phyloP scores from a whole-genome alignment of 2,113 vertebrate species.

The Rousettus leschenaultii region DNA sequence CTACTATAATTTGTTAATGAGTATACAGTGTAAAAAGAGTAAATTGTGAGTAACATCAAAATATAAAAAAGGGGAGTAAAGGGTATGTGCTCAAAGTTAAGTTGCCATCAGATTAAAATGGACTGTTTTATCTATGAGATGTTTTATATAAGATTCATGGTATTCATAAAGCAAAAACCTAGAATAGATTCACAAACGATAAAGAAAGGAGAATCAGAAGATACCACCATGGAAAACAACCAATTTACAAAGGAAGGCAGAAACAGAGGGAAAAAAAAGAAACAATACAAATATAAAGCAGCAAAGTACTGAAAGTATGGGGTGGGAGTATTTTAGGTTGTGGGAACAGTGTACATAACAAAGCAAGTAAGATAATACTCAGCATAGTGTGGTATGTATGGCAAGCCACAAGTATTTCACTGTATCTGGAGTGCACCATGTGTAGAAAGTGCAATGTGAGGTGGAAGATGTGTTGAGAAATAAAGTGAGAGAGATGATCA shows the following conservation, averaged over 20 bases:
- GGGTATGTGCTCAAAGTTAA: background rate
- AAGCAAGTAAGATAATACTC: background rate
- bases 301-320: background rate
- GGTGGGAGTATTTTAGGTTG: background rate
- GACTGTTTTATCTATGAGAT: background rate
- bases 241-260: background rate
- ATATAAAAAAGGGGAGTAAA: background rate
- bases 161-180: background rate
- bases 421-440: background rate
- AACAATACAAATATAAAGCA: background rate
- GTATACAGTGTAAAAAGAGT: background rate
- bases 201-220: background rate
- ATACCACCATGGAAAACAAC: background rate
- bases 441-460: background rate
- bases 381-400: background rate
- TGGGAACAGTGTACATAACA: background rate
- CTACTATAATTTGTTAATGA: background rate
- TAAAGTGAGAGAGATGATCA: background rate
- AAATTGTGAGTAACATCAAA: background rate
- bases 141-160: background rate
- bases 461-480: background rate
- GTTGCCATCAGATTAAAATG: background rate
- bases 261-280: background rate
- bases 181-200: background rate
- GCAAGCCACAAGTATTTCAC: background rate